Evolutionary conservation across 92 coral and sea anemone genomes (phyloP).

Genomic region (Pocillopora meandrina): DNA sequence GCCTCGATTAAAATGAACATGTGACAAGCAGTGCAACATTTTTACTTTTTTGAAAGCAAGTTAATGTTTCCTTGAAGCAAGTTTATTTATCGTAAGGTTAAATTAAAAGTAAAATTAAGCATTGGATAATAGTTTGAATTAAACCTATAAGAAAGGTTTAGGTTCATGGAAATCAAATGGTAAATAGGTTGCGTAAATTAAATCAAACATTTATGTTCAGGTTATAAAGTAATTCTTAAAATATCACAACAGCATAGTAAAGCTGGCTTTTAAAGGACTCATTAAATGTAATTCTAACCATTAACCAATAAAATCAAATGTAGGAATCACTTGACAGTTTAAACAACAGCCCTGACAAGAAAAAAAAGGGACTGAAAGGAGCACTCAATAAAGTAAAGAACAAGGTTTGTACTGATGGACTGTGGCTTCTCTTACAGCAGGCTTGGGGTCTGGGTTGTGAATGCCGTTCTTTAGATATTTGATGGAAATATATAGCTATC

Average conservation of each 20-base stretch:
- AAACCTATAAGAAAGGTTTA: no score
- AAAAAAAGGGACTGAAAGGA: slow-evolving; percentile 91
- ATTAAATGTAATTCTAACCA: slow-evolving; percentile 5
- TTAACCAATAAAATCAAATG: slow-evolving; percentile 55
- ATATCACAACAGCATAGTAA: not conserved
- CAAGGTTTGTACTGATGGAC: slow-evolving; percentile 76
- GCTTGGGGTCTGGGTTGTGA: not conserved
- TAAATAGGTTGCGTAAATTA: not conserved
- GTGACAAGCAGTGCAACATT: no score
- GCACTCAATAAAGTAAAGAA: slow-evolving; percentile 80
- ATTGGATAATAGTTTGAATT: no score
- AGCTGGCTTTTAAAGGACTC: not conserved
- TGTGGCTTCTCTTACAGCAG: not conserved
- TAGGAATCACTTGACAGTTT: slow-evolving; percentile 88
- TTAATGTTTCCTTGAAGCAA: no score
- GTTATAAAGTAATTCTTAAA: not conserved
- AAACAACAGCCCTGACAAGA: slow-evolving; percentile 87
- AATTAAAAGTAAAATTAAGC: no score
- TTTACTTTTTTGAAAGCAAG: no score
- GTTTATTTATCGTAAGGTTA: no score
- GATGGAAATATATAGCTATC: no score
- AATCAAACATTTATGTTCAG: not conserved
- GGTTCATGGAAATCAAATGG: not conserved
- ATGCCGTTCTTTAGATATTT: no score
- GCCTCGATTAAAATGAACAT: no score